These are phyloP conservation scores for Drosophila fulvimacula DNA, from an alignment of 2,888 invertebrate genomes.

Conservation along the genomic window DNA sequence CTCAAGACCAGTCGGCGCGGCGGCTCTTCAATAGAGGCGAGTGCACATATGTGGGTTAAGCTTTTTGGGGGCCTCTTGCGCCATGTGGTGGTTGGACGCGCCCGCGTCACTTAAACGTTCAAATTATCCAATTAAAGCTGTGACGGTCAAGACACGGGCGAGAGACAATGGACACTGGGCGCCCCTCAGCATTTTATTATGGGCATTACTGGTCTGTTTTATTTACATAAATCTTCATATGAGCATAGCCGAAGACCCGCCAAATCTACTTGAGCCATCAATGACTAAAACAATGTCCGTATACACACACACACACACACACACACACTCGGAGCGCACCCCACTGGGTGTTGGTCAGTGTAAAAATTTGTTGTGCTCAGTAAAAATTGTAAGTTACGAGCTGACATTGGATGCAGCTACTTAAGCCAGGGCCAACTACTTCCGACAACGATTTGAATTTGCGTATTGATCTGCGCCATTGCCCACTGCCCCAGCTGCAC, in stretches of 20 bases:
- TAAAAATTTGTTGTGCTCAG: conserved; percentile 16
- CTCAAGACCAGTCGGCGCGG: conserved; percentile 53
- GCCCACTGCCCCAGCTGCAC: neutral
- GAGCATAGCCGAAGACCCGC: conserved; percentile 29
- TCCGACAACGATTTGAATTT: conserved; percentile 74
- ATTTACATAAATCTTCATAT: conserved; percentile 82
- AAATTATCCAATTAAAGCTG: conserved; percentile 75
- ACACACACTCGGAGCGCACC: too few relatives aligned
- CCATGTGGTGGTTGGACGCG: conserved; percentile 4
- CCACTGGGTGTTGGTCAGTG: conserved; percentile 43
- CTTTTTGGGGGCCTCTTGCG: conserved; percentile 3
- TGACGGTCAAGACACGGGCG: conserved; percentile 43
- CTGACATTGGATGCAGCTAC: conserved; percentile 61
- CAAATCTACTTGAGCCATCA: conserved; percentile 49
- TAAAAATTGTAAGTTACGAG: conserved; percentile 43
- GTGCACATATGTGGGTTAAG: conserved; percentile 28
- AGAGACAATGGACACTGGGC: conserved; percentile 21
- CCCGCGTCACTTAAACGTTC: conserved; percentile 36
- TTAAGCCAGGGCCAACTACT: conserved; percentile 53
- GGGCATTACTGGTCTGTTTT: conserved; percentile 52
- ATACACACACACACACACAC: too few relatives aligned
- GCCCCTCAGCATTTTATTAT: conserved; percentile 38
- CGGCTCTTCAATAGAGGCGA: conserved; percentile 35
- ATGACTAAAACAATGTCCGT: conserved; percentile 17
- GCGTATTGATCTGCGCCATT: conserved; percentile 48